Evolutionary conservation across 1,140 invertebrate species (phyloP).

Genomic region (Drosophila varians): DNA sequence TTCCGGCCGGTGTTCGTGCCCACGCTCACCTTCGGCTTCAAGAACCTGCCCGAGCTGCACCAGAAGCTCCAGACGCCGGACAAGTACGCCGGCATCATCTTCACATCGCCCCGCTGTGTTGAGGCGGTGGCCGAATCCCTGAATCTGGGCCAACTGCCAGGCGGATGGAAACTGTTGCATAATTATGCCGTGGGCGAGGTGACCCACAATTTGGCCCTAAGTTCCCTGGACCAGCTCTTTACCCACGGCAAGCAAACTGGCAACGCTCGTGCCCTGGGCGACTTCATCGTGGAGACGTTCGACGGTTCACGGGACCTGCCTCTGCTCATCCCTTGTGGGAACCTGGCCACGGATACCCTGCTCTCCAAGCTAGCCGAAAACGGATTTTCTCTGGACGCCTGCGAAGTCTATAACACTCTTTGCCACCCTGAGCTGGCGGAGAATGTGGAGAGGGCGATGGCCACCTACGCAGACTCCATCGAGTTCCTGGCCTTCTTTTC

Average conservation of each 20-base stretch:
- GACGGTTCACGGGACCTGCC: constrained; percentile 75
- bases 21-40: constrained; percentile 84
- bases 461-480: constrained; percentile 70
- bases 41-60: constrained; percentile 82
- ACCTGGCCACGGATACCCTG: constrained; percentile 84
- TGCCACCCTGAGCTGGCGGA: constrained; percentile 83
- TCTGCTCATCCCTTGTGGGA: constrained; percentile 85
- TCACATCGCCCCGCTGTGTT: constrained; percentile 85
- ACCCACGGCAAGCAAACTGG: constrained; percentile 84
- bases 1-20: constrained; percentile 85
- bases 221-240: constrained; percentile 84
- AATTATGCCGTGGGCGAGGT: constrained; percentile 85
- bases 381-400: constrained; percentile 83
- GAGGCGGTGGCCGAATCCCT: constrained; percentile 84
- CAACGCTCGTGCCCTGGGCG: constrained; percentile 84
- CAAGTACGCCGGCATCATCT: constrained; percentile 85
- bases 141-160: constrained; percentile 80
- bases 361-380: constrained; percentile 82
- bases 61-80: constrained; percentile 80
- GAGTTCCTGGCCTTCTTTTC: constrained; percentile 85
- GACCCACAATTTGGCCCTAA: constrained; percentile 83
- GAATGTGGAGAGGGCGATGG: constrained; percentile 83
- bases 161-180: constrained; percentile 84
- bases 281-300: constrained; percentile 84
- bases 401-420: constrained; percentile 85